Conservation (phyloP, 2,797 vertebrate genomes). For the Loris lydekkerianus region DNA sequence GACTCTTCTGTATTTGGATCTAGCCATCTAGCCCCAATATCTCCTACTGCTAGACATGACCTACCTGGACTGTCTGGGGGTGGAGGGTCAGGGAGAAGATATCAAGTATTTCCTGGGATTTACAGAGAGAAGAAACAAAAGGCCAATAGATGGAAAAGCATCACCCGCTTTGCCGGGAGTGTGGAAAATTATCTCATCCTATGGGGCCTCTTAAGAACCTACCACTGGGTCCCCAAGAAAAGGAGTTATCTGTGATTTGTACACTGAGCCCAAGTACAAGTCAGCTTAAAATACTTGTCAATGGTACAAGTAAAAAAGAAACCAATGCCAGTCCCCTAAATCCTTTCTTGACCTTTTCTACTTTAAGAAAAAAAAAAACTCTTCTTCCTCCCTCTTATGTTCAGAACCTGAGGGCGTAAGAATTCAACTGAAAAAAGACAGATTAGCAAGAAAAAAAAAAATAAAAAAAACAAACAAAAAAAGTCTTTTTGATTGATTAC, state of each 20-base stretch:
- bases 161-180: neutral
- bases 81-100: neutral
- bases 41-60: neutral
- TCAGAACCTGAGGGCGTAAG: neutral
- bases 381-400: neutral
- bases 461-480: neutral
- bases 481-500: neutral
- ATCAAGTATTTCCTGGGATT: neutral
- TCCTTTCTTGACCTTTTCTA: neutral
- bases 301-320: slow-evolving; percentile 8
- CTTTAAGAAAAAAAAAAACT: neutral
- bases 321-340: neutral
- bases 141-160: neutral
- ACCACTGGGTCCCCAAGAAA: neutral
- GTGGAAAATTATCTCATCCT: neutral
- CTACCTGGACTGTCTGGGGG: neutral
- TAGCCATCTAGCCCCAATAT: neutral
- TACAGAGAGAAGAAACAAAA: neutral
- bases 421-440: neutral
- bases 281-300: neutral
- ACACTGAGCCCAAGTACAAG: neutral
- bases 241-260: neutral
- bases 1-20: neutral
- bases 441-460: neutral
- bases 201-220: neutral